These are phyloP conservation scores for Sepiola atlantica DNA, from an alignment of 2,888 invertebrate species.

Conservation along the genomic window DNA sequence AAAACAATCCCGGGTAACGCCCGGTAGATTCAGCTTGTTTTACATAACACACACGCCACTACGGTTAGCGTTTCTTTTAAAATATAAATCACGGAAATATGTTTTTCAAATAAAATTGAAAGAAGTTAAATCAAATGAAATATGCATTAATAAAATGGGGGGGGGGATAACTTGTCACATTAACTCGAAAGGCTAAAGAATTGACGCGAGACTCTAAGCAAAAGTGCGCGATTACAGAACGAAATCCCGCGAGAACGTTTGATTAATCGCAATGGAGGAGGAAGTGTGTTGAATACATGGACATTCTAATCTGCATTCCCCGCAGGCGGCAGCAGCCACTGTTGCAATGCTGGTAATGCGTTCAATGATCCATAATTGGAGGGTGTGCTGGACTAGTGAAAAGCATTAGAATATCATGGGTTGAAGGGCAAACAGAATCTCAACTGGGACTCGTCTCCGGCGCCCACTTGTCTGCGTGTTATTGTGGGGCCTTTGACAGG, in stretches of 20 bases:
- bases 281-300: neutral
- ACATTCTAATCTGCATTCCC: neutral
- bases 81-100: too few relatives aligned
- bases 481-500: neutral
- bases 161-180: neutral
- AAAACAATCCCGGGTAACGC: too few relatives aligned
- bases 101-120: too few relatives aligned
- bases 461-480: neutral
- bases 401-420: neutral
- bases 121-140: too few relatives aligned
- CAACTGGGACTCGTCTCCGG: neutral
- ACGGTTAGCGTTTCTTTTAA: too few relatives aligned
- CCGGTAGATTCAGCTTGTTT: too few relatives aligned
- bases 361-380: neutral
- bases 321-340: neutral
- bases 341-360: neutral
- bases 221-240: neutral
- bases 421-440: neutral
- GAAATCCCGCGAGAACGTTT: neutral
- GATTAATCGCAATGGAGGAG: neutral
- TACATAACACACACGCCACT: too few relatives aligned
- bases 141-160: too few relatives aligned
- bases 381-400: neutral
- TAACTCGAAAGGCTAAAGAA: neutral
- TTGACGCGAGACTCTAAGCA: neutral